phyloP scores from a whole-genome alignment of 1,140 invertebrate genomes.

The Hermatobates lingyangjiaoensis region DNA sequence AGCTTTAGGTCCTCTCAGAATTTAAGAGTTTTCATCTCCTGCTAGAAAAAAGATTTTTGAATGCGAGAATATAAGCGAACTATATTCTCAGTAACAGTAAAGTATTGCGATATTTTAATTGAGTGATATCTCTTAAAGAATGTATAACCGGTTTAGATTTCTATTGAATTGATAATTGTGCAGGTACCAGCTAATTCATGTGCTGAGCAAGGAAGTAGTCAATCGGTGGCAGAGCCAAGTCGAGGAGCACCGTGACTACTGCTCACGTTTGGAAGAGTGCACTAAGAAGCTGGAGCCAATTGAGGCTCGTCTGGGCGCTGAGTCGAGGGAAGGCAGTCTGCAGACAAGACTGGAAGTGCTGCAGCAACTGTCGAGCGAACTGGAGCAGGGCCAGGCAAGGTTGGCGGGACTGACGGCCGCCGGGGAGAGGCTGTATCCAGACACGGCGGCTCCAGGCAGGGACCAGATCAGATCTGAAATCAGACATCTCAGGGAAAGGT shows the following conservation, averaged over 20 bases:
- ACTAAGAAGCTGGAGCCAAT: constrained; percentile 54
- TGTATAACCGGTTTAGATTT: too few species aligned
- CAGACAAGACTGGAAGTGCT: constrained; percentile 42
- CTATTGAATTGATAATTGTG: too few species aligned
- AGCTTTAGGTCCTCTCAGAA: too few species aligned
- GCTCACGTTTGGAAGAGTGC: constrained; percentile 55
- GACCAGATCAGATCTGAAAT: constrained; percentile 72
- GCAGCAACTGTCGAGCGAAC: constrained; percentile 58
- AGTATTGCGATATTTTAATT: too few species aligned
- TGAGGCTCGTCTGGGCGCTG: constrained; percentile 43
- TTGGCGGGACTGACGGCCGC: constrained; percentile 47
- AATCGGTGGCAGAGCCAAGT: constrained; percentile 69
- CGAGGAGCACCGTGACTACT: constrained; percentile 64
- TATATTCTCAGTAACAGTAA: too few species aligned
- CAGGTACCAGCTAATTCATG: constrained; percentile 61
- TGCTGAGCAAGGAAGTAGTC: constrained; percentile 70
- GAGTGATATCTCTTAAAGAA: too few species aligned
- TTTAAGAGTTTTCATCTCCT: too few species aligned
- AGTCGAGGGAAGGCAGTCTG: constrained; percentile 17
- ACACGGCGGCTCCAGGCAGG: constrained; percentile 74
- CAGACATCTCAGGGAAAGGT: constrained; percentile 43
- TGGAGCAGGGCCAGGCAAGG: constrained; percentile 58
- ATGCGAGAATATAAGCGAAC: too few species aligned
- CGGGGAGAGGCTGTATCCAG: constrained; percentile 72
- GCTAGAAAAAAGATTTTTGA: too few species aligned